Evolutionary conservation across 2,113 vertebrate genomes (phyloP).

Genomic region (Myodes glareolus): DNA sequence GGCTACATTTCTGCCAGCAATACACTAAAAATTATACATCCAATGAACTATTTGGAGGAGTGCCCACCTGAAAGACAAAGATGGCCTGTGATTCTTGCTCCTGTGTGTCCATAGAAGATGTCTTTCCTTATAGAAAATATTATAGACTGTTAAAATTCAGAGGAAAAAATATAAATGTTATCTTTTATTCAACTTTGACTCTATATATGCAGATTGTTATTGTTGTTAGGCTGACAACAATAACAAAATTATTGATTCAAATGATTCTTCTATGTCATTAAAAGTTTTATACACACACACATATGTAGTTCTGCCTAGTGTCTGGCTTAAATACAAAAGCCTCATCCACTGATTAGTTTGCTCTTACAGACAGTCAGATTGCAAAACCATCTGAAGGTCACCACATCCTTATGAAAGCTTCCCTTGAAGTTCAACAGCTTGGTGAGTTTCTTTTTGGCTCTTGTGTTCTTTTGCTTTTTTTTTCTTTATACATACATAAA

Average conservation of each 20-base stretch:
- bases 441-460: conserved; percentile 69
- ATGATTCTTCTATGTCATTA: conserved; percentile 72
- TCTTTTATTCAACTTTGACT: background rate
- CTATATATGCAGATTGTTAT: conserved; percentile 29
- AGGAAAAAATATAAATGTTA: conserved; percentile 63
- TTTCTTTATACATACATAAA: conserved; percentile 54
- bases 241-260: conserved; percentile 78
- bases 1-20: conserved; percentile 72
- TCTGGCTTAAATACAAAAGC: conserved; percentile 84
- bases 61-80: conserved; percentile 45
- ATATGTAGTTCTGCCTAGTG: conserved; percentile 62
- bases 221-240: conserved; percentile 44
- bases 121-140: conserved; percentile 70
- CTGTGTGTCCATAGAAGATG: conserved; percentile 60
- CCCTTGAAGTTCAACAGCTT: conserved; percentile 75
- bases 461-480: conserved; percentile 66
- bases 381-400: conserved; percentile 83
- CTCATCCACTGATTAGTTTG: conserved; percentile 85
- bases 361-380: conserved; percentile 79
- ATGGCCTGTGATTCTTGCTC: conserved; percentile 61
- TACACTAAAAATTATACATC: conserved; percentile 62
- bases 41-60: conserved; percentile 58
- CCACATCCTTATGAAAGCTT: conserved; percentile 72
- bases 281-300: conserved; percentile 28
- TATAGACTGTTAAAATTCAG: conserved; percentile 58